Percentiles rank a stretch among this genome's conserved stretches.
phyloP scores from a whole-genome alignment of 2,797 vertebrate genomes.

The Columba guinea region DNA sequence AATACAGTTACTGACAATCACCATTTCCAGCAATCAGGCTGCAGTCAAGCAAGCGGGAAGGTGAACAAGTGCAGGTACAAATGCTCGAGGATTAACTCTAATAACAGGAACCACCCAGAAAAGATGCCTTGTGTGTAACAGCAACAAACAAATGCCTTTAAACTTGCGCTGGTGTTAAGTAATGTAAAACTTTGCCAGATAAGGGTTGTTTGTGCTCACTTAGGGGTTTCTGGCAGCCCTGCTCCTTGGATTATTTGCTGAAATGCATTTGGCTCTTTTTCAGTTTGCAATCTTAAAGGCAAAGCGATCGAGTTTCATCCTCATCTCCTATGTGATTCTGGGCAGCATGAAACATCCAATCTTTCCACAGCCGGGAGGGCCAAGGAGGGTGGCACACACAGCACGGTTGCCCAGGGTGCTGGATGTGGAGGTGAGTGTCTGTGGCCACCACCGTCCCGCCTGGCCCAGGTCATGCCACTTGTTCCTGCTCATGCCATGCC shows the following conservation, averaged over 20 bases:
- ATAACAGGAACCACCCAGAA: neutral
- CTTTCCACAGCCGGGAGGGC: neutral
- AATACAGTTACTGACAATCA: neutral
- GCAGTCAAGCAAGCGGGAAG: conserved; percentile 12
- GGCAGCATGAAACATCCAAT: neutral
- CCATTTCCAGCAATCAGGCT: neutral
- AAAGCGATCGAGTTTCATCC: neutral
- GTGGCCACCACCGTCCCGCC: neutral
- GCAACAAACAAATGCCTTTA: conserved; percentile 49
- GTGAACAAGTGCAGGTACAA: conserved; percentile 19
- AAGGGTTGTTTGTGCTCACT: conserved; percentile 48
- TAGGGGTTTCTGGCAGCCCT: conserved; percentile 37
- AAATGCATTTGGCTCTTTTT: conserved; percentile 23
- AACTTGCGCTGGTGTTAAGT: conserved; percentile 21
- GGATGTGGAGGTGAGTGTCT: neutral
- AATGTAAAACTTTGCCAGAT: conserved; percentile 12
- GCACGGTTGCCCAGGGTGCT: accelerated
- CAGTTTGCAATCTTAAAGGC: neutral
- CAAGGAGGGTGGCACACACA: neutral
- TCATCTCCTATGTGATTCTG: neutral
- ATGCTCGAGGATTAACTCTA: neutral
- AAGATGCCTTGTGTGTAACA: conserved; percentile 4
- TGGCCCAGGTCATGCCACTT: neutral
- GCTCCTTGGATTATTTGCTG: conserved; percentile 41
- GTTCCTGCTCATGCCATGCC: neutral